A percentile compares a stretch with the other conserved stretches of the same genome.
phyloP scores from a whole-genome alignment of 2,888 invertebrate genomes.

The Campoplex nolae region DNA sequence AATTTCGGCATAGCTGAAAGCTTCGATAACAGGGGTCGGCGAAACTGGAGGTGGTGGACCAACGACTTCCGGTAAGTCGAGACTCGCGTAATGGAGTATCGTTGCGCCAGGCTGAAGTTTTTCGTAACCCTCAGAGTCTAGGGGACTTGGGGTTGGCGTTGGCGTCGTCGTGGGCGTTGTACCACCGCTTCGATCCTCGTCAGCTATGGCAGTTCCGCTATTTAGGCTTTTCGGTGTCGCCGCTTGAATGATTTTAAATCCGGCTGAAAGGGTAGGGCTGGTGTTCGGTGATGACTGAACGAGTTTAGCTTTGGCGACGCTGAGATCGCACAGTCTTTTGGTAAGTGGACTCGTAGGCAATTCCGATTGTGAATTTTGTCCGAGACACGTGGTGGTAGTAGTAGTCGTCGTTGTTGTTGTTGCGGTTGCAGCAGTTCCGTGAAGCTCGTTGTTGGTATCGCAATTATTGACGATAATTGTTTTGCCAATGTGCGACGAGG shows the following conservation, averaged over 20 bases:
- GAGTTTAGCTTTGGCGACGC: conserved; percentile 77
- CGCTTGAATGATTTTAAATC: conserved; percentile 55
- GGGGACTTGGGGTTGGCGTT: conserved; percentile 83
- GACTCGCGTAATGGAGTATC: conserved; percentile 88
- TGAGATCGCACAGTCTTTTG: conserved; percentile 79
- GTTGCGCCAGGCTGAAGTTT: conserved; percentile 80
- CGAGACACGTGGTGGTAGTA: not conserved
- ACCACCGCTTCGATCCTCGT: conserved; percentile 72
- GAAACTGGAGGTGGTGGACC: conserved; percentile 80
- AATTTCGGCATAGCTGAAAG: conserved; percentile 91
- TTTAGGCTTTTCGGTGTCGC: conserved; percentile 67
- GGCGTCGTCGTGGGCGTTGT: conserved; percentile 75
- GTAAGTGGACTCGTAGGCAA: conserved; percentile 76
- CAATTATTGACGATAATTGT: conserved; percentile 4
- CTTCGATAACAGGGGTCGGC: conserved; percentile 83
- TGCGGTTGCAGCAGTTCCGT: not conserved
- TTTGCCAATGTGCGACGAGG: conserved; percentile 37
- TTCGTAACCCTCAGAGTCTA: conserved; percentile 85
- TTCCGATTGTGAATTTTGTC: conserved; percentile 60
- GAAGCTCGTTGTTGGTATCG: not conserved
- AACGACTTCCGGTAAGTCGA: conserved; percentile 86
- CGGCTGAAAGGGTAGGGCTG: conserved; percentile 74
- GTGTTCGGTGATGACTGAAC: conserved; percentile 78
- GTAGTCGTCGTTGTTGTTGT: not conserved
- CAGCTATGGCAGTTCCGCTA: conserved; percentile 71